phyloP scores from a whole-genome alignment of 2,888 invertebrate genomes.

The Polylopha cassiicola region DNA sequence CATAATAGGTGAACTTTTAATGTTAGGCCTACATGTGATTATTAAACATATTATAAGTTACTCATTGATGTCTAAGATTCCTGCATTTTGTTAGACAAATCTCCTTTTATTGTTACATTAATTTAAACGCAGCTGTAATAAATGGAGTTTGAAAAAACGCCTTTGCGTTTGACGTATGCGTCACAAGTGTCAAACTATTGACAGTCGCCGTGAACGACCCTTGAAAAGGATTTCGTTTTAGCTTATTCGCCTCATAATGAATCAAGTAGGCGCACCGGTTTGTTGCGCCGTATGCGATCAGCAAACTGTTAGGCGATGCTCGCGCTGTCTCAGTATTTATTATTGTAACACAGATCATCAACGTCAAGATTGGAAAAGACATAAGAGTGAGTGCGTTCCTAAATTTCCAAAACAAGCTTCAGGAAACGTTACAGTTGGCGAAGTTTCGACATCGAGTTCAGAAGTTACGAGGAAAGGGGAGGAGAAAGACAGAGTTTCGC shows the following conservation, averaged over 20 bases:
- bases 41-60: too few relatives aligned
- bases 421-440: constrained; percentile 46
- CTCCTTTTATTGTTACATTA: too few relatives aligned
- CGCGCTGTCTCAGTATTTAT: constrained; percentile 83
- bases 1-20: too few relatives aligned
- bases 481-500: constrained; percentile 31
- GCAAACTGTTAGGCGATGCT: constrained; percentile 82
- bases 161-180: constrained; percentile 11
- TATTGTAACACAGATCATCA: constrained; percentile 91
- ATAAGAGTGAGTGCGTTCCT: constrained; percentile 79
- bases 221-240: constrained; percentile 17
- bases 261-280: constrained; percentile 63
- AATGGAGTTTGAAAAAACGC: constrained; percentile 18
- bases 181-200: constrained; percentile 8
- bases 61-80: too few relatives aligned
- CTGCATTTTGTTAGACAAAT: too few relatives aligned
- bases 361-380: constrained; percentile 86
- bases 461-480: constrained; percentile 42
- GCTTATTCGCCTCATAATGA: constrained; percentile 56
- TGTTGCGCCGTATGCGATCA: constrained; percentile 80
- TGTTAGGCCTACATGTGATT: too few relatives aligned
- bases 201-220: constrained; percentile 10
- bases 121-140: too few relatives aligned
- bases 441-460: constrained; percentile 38
- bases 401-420: constrained; percentile 56